phyloP scores from a whole-genome alignment of 2,113 vertebrate genomes.

The Gymnobelideus leadbeateri region DNA sequence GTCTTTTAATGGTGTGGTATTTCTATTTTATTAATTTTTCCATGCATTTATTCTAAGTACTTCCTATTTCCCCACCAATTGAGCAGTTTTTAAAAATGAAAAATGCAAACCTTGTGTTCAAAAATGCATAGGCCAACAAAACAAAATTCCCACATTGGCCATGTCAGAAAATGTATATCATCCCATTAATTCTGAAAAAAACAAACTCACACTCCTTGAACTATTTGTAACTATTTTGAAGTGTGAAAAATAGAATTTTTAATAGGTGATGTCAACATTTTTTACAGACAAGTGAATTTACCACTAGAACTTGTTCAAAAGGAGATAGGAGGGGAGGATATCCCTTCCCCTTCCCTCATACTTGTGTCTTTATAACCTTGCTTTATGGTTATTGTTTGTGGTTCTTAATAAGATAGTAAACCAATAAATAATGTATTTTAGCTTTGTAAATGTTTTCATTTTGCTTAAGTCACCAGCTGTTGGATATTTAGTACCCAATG shows the following conservation, averaged over 20 bases:
- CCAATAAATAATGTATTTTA: not conserved
- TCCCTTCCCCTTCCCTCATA: not conserved
- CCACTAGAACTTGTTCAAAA: not conserved
- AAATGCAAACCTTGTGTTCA: not conserved
- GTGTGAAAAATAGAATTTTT: not conserved
- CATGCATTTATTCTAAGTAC: not conserved
- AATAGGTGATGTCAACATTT: not conserved
- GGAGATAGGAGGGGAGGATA: not conserved
- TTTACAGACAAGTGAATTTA: not conserved
- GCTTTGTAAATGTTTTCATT: not conserved
- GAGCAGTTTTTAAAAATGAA: not conserved
- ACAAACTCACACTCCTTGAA: not conserved
- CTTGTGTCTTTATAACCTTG: not conserved
- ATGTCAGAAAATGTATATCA: not conserved
- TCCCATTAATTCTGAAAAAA: not conserved
- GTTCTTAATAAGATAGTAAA: not conserved
- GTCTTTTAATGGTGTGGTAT: not conserved
- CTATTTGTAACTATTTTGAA: not conserved
- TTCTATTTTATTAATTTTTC: not conserved
- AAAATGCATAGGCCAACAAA: not conserved
- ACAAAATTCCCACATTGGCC: not conserved
- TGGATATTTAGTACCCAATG: rapidly evolving
- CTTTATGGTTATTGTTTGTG: not conserved
- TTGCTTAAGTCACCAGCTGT: too few relatives aligned
- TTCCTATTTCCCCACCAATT: not conserved